Evolutionary conservation across 2,888 invertebrate genomes (phyloP).

Genomic region (Temnothorax unifasciatus): DNA sequence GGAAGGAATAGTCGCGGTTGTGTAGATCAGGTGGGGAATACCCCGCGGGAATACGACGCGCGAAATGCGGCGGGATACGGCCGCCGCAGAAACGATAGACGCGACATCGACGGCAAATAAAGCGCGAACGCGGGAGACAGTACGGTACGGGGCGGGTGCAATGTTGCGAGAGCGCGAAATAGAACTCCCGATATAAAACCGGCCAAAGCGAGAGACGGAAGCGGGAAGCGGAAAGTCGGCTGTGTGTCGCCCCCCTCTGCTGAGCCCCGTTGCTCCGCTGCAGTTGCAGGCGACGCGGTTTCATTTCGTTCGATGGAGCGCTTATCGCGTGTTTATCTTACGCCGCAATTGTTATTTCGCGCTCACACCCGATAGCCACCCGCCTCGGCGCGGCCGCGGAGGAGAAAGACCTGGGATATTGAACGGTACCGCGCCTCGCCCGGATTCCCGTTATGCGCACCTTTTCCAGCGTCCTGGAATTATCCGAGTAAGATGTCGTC

Average conservation of each 20-base stretch:
- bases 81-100: conserved; percentile 20
- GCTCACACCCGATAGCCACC: conserved; percentile 8
- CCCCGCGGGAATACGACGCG: conserved; percentile 18
- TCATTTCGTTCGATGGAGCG: conserved; percentile 78
- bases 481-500: conserved; percentile 56
- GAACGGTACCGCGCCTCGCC: conserved; percentile 77
- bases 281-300: conserved; percentile 67
- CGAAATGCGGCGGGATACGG: conserved; percentile 25
- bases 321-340: conserved; percentile 83
- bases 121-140: neutral
- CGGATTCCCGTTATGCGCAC: conserved; percentile 71
- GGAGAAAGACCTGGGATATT: conserved; percentile 80
- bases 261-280: conserved; percentile 18
- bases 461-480: conserved; percentile 55
- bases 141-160: too few species aligned
- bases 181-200: conserved; percentile 39
- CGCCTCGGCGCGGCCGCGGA: neutral
- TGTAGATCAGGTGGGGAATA: conserved; percentile 2
- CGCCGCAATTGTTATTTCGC: conserved; percentile 82
- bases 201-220: conserved; percentile 1
- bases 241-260: conserved; percentile 58
- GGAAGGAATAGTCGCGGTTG: conserved; percentile 21
- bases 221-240: conserved; percentile 15
- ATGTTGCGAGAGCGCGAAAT: conserved; percentile 27
- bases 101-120: conserved; percentile 40